Base-by-base conservation (phyloP, 2,888 invertebrate genomes). In the Oxycera nigricornis region DNA sequence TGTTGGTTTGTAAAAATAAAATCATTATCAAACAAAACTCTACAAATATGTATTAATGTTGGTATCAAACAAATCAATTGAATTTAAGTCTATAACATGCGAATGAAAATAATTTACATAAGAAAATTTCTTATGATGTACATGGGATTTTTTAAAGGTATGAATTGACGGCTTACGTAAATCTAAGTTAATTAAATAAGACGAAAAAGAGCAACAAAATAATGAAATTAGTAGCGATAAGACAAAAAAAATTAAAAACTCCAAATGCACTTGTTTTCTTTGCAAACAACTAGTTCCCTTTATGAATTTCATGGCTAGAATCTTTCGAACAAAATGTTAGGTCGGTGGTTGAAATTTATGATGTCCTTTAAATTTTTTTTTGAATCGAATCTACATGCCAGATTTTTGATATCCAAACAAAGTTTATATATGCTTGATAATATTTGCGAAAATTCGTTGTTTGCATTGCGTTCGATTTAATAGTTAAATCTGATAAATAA, bases 191-290 rank as follows among this genome's bases (percentile, higher is more conserved):
- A 35, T 1, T 39, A 65, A 65, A 17, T 41, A n/a, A 39, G 65
- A 41, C 14, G 14, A 39, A 2, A 39, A 17, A 31, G 35, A 70
- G 24, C 9, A 52, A 52, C 17, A 70, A 55, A 11, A 22, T 70
- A 30, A 50, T n/a, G 28, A 28, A 50, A 50, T 46, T 20, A 6
- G 20, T 41, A 14, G n/a, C 20, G 6, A 6, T 41, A 67, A 41
- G 41, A 67, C 46, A 26, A 30, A 62, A 6, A 31, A 14, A 46
- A 68, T 52, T 70, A 11, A 70, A 52, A 65, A 65, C 24, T 39
- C 41, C 20, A 65, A 65, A 65, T 65, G 70, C 70, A 70, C 70
- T 52, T 70, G 70, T 70, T 70, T 70, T 70, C 46, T 52, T 70
- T 70, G 70, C 70, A 70, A 70, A 30, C 4, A 65, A 39, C 6